Evolutionary conservation across 2,113 vertebrate genomes (phyloP).

Genomic region (Melanotaenia duboulayi): DNA sequence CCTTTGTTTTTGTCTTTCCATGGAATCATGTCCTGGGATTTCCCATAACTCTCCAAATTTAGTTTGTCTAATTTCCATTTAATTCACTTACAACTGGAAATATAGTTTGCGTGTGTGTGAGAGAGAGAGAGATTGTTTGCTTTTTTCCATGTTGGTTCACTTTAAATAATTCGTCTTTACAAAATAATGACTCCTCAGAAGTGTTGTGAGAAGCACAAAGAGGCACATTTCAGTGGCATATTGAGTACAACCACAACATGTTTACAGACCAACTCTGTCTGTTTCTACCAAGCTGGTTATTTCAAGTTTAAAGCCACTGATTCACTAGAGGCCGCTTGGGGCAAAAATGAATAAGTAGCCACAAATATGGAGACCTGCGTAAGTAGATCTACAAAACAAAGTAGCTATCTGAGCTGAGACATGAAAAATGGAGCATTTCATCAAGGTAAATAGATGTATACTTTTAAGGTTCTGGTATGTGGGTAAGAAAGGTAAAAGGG

Average conservation of each 20-base stretch:
- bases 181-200: neutral
- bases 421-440: too few relatives aligned
- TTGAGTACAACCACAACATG: too few relatives aligned
- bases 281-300: too few relatives aligned
- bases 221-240: neutral
- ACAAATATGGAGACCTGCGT: neutral
- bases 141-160: neutral
- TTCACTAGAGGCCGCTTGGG: neutral
- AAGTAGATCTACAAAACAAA: too few relatives aligned
- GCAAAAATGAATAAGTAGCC: neutral
- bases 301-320: too few relatives aligned
- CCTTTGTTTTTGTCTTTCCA: neutral
- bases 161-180: neutral
- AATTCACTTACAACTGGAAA: neutral
- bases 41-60: neutral
- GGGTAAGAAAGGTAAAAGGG: neutral
- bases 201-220: neutral
- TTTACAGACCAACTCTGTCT: too few relatives aligned
- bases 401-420: too few relatives aligned
- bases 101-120: neutral
- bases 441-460: neutral
- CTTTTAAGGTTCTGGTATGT: constrained; percentile 5
- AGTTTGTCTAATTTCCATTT: neutral
- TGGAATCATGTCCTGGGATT: constrained; percentile 9
- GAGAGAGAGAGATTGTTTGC: neutral